Percentiles rank a stretch among this genome's conserved stretches.
phyloP scores from a whole-genome alignment of 2,113 vertebrate species.

The mouse (Mus musculus) region DNA sequence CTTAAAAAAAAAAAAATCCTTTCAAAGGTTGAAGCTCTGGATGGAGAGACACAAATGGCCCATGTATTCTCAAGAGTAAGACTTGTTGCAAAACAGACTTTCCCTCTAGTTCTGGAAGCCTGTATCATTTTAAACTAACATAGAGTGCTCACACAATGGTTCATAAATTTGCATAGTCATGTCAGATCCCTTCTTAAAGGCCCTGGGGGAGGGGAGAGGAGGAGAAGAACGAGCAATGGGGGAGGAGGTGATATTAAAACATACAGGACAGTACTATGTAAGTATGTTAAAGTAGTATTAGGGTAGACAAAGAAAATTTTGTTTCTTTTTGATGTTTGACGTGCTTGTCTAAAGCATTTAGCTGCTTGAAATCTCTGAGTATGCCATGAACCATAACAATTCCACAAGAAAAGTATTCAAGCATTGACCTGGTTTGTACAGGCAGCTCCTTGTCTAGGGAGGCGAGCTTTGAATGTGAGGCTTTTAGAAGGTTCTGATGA shows the following conservation, averaged over 20 bases:
- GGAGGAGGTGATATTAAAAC: too few species aligned
- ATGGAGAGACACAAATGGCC: conserved; percentile 66
- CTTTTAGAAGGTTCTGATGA: conserved; percentile 26
- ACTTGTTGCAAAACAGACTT: conserved; percentile 53
- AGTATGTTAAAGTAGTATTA: neutral
- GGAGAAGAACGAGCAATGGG: too few species aligned
- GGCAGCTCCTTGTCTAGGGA: conserved; percentile 61
- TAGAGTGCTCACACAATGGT: neutral
- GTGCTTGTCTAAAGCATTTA: conserved; percentile 68
- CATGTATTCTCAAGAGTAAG: conserved; percentile 59
- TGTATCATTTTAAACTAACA: conserved; percentile 2
- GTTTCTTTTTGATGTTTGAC: conserved; percentile 44
- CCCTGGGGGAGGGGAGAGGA: neutral
- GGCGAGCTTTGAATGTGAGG: conserved; percentile 14
- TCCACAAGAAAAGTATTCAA: conserved; percentile 58
- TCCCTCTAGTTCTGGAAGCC: conserved; percentile 40
- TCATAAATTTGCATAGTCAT: conserved; percentile 37
- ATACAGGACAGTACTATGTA: neutral
- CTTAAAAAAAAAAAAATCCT: conserved; percentile 57
- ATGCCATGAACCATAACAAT: neutral
- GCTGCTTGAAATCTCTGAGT: conserved; percentile 71
- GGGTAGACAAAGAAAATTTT: neutral
- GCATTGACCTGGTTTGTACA: conserved; percentile 49
- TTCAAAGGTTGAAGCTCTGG: conserved; percentile 68
- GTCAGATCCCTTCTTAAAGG: neutral